Evolutionary conservation across 2,888 invertebrate genomes (phyloP).

Genomic region (Tachina grossa): DNA sequence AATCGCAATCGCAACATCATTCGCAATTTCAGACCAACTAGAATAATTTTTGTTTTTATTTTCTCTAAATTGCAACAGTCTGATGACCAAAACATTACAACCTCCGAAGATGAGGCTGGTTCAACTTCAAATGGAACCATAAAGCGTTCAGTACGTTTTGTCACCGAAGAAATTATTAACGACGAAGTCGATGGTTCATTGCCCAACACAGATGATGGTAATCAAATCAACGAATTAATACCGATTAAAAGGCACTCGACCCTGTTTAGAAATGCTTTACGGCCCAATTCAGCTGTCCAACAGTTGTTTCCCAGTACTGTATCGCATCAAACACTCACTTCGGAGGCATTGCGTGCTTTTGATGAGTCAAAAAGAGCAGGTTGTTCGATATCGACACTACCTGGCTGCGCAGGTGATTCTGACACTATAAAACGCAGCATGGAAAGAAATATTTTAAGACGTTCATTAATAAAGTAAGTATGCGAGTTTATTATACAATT

Average conservation of each 20-base stretch:
- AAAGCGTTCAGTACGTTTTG: constrained; percentile 87
- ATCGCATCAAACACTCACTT: constrained; percentile 87
- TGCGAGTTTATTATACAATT: constrained; percentile 67
- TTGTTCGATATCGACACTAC: constrained; percentile 81
- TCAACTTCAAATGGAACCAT: constrained; percentile 81
- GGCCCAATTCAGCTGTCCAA: constrained; percentile 91
- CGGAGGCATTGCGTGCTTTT: constrained; percentile 89
- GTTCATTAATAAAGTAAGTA: constrained; percentile 90
- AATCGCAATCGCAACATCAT: neutral
- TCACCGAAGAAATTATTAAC: constrained; percentile 83
- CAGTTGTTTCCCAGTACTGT: constrained; percentile 89
- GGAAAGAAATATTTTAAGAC: constrained; percentile 91
- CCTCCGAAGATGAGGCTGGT: constrained; percentile 84
- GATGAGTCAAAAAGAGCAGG: constrained; percentile 86
- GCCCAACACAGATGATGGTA: constrained; percentile 77
- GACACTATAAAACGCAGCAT: constrained; percentile 90
- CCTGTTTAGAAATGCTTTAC: constrained; percentile 81
- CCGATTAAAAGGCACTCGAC: constrained; percentile 83
- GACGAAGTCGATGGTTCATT: constrained; percentile 78
- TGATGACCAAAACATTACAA: constrained; percentile 81
- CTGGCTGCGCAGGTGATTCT: constrained; percentile 83
- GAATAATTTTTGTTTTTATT: neutral
- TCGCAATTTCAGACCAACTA: neutral
- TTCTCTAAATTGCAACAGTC: constrained; percentile 74
- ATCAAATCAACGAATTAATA: constrained; percentile 81